Evolutionary conservation across 1,140 invertebrate species (phyloP), one percentile per base, ranked within the genome.

Genomic region (Pseudomyrmex dendroicus): DNA sequence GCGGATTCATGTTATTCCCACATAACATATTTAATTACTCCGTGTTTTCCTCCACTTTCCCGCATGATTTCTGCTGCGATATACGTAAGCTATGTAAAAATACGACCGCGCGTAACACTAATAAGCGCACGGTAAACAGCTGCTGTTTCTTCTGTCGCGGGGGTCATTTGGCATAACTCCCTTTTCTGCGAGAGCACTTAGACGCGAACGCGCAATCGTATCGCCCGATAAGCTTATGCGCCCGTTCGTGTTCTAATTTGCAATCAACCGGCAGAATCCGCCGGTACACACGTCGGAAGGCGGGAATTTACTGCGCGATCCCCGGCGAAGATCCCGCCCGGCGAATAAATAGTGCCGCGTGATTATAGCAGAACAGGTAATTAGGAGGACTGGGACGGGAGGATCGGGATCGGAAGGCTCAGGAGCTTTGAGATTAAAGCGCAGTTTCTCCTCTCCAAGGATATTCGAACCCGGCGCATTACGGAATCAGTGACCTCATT

Each of bases 231-330:
- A 86, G 85, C 66, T 64, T 68, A 61, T 83, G 78, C 83, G 82
- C 77, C 61, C 87, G 72, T 85, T 85, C 87, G 62, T 84, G 82
- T 62, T 83, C 82, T 83, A 84, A 88, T 88, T 89, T 72, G 85
- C 82, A 86, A 86, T 86, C 83, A 86, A 68, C 70, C 70, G 64
- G 61, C 77, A 73, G 67, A 76, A 84, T 84, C 62, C 84, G 66
- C 70, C 59, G 64, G 44, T 73, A 67, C 83, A 68, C 62, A 54
- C 46, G 83, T 84, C 77, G 83, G 52, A 61, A 84, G 76, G 77
- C 77, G 68, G 78, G 74, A 70, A 83, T 85, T 83, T 83, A 83
- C 80, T 20, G 78, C 70, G 17, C 70, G 78, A 85, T 85, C 63
- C 54, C 48, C 48, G 50, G 13, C 62, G 25, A 73, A 46, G 80